A percentile compares a stretch with the other conserved stretches of the same genome.
phyloP scores from a whole-genome alignment of 2,888 invertebrate genomes.

The Isoperla grammatica region DNA sequence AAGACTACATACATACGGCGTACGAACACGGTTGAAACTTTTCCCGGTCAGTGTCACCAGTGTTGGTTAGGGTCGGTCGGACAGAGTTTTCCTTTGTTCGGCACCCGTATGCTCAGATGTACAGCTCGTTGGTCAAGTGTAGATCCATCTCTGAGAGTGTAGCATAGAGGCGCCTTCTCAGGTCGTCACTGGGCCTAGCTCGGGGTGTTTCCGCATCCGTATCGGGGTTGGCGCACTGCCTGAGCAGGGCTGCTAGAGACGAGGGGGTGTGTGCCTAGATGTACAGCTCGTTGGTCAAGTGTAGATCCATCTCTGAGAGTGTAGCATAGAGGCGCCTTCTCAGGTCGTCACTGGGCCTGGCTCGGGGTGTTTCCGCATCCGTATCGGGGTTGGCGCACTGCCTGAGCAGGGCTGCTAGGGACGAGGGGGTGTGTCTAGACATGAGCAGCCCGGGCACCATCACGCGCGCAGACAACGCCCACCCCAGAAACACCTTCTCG shows the following conservation, averaged over 20 bases:
- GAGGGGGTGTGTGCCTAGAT: slow-evolving; percentile 45
- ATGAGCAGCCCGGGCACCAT: slow-evolving; percentile 56
- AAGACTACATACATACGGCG: no score
- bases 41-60: no score
- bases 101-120: no score
- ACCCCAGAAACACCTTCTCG: slow-evolving; percentile 59
- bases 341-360: slow-evolving; percentile 46
- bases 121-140: slow-evolving; percentile 5
- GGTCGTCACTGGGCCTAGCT: slow-evolving; percentile 45
- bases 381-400: slow-evolving; percentile 46
- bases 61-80: no score
- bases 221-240: slow-evolving; percentile 48
- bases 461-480: slow-evolving; percentile 55
- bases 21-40: no score
- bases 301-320: slow-evolving; percentile 42
- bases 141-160: slow-evolving; percentile 44
- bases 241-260: slow-evolving; percentile 50
- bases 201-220: slow-evolving; percentile 45
- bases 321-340: slow-evolving; percentile 50
- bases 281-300: slow-evolving; percentile 4
- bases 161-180: slow-evolving; percentile 49
- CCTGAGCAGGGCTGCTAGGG: slow-evolving; percentile 51
- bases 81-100: no score
- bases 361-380: slow-evolving; percentile 46
- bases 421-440: slow-evolving; percentile 54